phyloP scores from a whole-genome alignment of 2,888 invertebrate species.

The Acanthococcus lagerstroemiae region DNA sequence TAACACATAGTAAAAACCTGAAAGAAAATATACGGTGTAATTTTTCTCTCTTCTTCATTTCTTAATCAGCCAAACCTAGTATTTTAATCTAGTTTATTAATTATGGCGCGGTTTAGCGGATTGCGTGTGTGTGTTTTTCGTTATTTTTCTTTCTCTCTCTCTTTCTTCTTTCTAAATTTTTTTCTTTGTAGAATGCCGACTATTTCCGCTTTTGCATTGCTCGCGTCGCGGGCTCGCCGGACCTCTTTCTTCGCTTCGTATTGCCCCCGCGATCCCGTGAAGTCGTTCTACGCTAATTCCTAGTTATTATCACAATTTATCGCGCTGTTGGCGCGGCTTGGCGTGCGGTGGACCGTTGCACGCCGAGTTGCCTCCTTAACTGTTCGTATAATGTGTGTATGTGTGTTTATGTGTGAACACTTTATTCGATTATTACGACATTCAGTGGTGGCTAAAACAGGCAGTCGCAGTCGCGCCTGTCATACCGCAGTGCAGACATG shows the following conservation, averaged over 20 bases:
- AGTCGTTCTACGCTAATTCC: slow-evolving; percentile 17
- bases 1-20: too few species aligned
- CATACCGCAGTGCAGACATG: too few species aligned
- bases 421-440: slow-evolving; percentile 2
- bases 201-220: slow-evolving; percentile 9
- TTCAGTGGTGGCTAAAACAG: background rate
- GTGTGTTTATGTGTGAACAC: background rate
- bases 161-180: background rate
- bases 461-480: too few species aligned
- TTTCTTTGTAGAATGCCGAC: slow-evolving; percentile 6
- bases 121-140: slow-evolving; percentile 8
- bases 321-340: slow-evolving; percentile 16
- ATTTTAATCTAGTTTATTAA: slow-evolving; percentile 29
- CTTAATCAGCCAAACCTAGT: slow-evolving; percentile 20
- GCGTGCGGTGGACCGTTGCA: slow-evolving; percentile 21
- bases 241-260: background rate
- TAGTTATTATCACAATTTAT: slow-evolving; percentile 27
- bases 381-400: too few species aligned
- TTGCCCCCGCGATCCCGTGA: background rate
- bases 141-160: background rate
- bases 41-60: slow-evolving; percentile 1
- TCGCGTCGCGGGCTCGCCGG: background rate
- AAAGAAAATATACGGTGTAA: too few species aligned
- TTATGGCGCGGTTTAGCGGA: slow-evolving; percentile 22
- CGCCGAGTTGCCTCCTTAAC: slow-evolving; percentile 2